These are phyloP conservation scores for Peromyscus nudipes DNA, from an alignment of 2,797 vertebrate genomes.

Conservation along the genomic window DNA sequence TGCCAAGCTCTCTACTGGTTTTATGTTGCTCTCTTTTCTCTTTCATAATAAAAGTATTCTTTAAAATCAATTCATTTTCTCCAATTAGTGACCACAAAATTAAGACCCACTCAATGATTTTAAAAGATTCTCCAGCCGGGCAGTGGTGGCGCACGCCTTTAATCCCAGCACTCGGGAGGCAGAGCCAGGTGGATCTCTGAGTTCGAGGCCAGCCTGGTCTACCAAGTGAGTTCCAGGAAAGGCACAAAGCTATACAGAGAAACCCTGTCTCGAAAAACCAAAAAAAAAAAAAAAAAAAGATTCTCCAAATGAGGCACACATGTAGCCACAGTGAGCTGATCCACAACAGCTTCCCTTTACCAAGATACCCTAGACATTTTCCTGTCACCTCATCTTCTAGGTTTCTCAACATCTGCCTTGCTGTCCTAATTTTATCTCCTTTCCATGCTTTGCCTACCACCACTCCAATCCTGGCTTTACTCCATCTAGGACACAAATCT, in stretches of 20 bases:
- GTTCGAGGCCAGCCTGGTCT: no score
- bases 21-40: background rate
- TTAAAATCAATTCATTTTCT: background rate
- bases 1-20: background rate
- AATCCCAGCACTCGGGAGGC: no score
- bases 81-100: background rate
- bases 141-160: no score
- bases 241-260: no score
- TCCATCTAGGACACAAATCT: background rate
- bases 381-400: background rate
- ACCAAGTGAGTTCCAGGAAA: no score
- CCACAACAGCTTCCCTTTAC: background rate
- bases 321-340: background rate
- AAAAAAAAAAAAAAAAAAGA: background rate
- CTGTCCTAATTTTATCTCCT: background rate
- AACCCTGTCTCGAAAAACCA: no score
- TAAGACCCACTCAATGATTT: background rate
- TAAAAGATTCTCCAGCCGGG: background rate
- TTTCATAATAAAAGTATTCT: background rate
- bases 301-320: background rate
- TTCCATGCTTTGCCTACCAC: background rate
- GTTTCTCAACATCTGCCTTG: background rate
- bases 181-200: no score
- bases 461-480: constrained; percentile 10
- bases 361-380: background rate